Conservation (phyloP, 2,797 vertebrate genomes). For the Clarias pachynema region DNA sequence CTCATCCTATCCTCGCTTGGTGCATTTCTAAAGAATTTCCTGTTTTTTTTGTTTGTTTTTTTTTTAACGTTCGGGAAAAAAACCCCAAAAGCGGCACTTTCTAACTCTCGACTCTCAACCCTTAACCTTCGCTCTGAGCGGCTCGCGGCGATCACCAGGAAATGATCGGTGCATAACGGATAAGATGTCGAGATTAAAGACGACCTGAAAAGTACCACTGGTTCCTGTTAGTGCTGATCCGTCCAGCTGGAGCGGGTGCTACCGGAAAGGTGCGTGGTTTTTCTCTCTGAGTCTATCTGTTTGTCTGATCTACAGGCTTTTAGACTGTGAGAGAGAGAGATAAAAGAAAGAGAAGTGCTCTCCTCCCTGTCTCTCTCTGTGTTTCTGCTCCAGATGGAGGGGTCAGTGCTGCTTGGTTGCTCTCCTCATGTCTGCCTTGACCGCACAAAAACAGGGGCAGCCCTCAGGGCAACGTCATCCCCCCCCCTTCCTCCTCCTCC, state of each 20-base stretch:
- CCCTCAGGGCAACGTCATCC: constrained; percentile 60
- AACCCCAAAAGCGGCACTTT: neutral
- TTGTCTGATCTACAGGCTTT: constrained; percentile 12
- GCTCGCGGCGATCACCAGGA: neutral
- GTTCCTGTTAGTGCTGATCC: neutral
- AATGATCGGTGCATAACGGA: neutral
- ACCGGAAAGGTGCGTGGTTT: neutral
- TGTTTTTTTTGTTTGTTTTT: neutral
- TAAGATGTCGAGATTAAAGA: neutral
- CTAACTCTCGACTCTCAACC: too few species aligned
- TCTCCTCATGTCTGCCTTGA: constrained; percentile 73
- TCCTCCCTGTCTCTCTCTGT: neutral
- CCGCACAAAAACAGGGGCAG: constrained; percentile 73
- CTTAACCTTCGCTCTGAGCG: neutral
- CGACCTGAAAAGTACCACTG: neutral
- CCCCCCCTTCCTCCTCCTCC: constrained; percentile 15
- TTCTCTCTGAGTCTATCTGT: constrained; percentile 46
- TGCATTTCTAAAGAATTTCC: neutral
- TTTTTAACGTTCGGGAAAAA: neutral
- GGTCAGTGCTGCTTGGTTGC: constrained; percentile 74
- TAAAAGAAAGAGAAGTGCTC: neutral
- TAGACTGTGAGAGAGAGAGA: constrained; percentile 55
- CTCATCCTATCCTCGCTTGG: neutral
- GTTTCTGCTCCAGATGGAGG: constrained; percentile 68
- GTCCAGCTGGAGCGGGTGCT: neutral